A percentile compares a stretch with the other conserved stretches of the same genome.
These are phyloP conservation scores for Parazoanthus darwini DNA, from an alignment of 92 coral and sea anemone genomes.

Conservation along the genomic window DNA sequence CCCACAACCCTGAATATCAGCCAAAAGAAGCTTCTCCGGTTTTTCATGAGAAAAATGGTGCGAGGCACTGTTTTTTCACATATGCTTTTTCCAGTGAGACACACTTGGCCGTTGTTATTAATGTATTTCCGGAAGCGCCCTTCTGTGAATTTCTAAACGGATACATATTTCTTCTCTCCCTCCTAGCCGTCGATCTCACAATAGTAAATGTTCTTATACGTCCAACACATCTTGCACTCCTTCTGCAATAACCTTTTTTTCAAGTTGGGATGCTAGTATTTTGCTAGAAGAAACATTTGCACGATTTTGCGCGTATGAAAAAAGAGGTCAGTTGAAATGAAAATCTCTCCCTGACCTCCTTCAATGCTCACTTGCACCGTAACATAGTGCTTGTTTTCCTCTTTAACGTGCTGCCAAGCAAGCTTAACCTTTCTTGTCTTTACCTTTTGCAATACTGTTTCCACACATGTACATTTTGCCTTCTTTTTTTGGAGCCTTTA, in stretches of 20 bases:
- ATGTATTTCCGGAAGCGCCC: conserved; percentile 63
- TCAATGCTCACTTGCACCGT: conserved; percentile 6
- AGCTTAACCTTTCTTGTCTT: conserved; percentile 48
- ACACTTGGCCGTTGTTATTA: conserved; percentile 61
- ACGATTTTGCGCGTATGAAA: conserved; percentile 39
- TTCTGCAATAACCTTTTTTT: not conserved
- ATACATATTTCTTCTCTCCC: conserved; percentile 37
- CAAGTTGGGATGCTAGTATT: conserved; percentile 51
- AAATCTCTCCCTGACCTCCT: conserved; percentile 23
- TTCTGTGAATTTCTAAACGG: conserved; percentile 64
- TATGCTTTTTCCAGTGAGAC: conserved; percentile 33
- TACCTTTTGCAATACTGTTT: conserved; percentile 28
- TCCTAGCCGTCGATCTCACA: conserved; percentile 50
- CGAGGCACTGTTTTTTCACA: conserved; percentile 57
- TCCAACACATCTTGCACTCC: conserved; percentile 40
- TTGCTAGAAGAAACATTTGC: conserved; percentile 63
- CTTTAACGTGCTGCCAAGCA: conserved; percentile 36
- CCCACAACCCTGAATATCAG: conserved; percentile 69
- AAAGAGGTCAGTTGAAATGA: not conserved
- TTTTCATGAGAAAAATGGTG: conserved; percentile 66
- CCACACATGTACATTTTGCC: conserved; percentile 6
- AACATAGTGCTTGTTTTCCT: conserved; percentile 23
- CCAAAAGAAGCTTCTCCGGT: conserved; percentile 59
- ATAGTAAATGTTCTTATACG: conserved; percentile 54
- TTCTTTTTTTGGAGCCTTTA: conserved; percentile 35